A percentile compares a stretch with the other conserved stretches of the same genome.
Conservation (phyloP, 2,888 invertebrate genomes). For the Papilio protenor region DNA sequence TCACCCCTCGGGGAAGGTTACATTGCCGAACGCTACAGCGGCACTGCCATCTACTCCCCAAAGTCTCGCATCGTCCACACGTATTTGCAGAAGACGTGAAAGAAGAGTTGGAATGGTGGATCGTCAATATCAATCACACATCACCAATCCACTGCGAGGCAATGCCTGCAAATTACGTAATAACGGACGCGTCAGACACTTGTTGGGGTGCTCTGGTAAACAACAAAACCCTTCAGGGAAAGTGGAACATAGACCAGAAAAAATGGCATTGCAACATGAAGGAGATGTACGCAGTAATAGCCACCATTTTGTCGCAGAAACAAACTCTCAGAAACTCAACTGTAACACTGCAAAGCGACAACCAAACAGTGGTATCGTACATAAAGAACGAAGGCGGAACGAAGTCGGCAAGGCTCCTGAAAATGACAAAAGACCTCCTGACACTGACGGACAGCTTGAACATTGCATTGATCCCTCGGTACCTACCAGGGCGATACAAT, state of each 20-base stretch:
- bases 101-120: slow-evolving; percentile 37
- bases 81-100: neutral
- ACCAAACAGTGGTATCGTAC: slow-evolving; percentile 47
- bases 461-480: slow-evolving; percentile 43
- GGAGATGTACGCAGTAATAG: slow-evolving; percentile 47
- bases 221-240: slow-evolving; percentile 32
- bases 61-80: neutral
- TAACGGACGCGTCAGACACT: slow-evolving; percentile 37
- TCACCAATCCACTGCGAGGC: neutral
- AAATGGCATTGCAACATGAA: slow-evolving; percentile 46
- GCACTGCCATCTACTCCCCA: slow-evolving; percentile 14
- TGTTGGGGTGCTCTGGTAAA: slow-evolving; percentile 34
- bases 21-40: slow-evolving; percentile 44
- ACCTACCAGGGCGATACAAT: slow-evolving; percentile 50
- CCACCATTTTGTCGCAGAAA: slow-evolving; percentile 33
- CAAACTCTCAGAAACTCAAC: slow-evolving; percentile 27
- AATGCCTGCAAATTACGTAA: slow-evolving; percentile 27
- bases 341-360: slow-evolving; percentile 50
- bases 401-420: slow-evolving; percentile 43
- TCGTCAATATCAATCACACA: slow-evolving; percentile 23
- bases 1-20: too few species aligned
- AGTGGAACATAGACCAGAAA: slow-evolving; percentile 36
- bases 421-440: slow-evolving; percentile 44
- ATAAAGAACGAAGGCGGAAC: slow-evolving; percentile 51
- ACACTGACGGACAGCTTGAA: slow-evolving; percentile 42